Percentiles rank a stretch among this genome's conserved stretches.
Conservation (phyloP, 2,888 invertebrate species). For the Epistrophe grossulariae region DNA sequence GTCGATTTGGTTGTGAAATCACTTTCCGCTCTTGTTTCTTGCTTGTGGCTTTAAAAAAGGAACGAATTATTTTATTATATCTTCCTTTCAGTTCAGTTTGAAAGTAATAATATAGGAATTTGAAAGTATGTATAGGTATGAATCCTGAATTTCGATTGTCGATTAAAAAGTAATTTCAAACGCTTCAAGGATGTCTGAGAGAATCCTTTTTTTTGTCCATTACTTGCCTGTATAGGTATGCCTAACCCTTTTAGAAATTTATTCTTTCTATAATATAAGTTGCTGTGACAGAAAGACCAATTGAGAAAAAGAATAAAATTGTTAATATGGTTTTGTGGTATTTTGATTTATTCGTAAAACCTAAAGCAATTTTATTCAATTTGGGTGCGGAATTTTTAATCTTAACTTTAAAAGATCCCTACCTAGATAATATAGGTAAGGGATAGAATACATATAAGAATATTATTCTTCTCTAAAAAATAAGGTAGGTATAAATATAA, state of each 20-base stretch:
- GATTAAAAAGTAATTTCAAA: slow-evolving; percentile 29
- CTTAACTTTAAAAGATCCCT: neutral
- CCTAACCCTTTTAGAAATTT: neutral
- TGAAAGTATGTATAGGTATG: neutral
- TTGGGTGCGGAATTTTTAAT: slow-evolving; percentile 22
- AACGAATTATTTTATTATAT: slow-evolving; percentile 12
- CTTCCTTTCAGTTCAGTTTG: neutral
- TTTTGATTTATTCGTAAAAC: slow-evolving; percentile 9
- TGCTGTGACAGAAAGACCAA: slow-evolving; percentile 5
- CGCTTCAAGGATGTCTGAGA: slow-evolving; percentile 16
- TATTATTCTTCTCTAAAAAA: neutral
- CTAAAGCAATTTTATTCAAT: slow-evolving; percentile 9
- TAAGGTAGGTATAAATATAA: too few relatives aligned
- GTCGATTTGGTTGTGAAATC: slow-evolving; percentile 50
- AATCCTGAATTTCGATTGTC: slow-evolving; percentile 12
- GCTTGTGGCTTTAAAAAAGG: slow-evolving; percentile 6
- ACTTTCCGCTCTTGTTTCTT: slow-evolving; percentile 11
- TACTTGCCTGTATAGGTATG: too few relatives aligned
- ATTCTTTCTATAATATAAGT: neutral
- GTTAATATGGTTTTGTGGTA: slow-evolving; percentile 7
- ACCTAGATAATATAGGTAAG: neutral
- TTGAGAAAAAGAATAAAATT: neutral
- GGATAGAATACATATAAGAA: neutral
- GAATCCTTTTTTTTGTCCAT: slow-evolving; percentile 7
- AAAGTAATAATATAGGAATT: neutral